Conservation (phyloP, 2,113 vertebrate genomes). For the Pholis gunnellus region DNA sequence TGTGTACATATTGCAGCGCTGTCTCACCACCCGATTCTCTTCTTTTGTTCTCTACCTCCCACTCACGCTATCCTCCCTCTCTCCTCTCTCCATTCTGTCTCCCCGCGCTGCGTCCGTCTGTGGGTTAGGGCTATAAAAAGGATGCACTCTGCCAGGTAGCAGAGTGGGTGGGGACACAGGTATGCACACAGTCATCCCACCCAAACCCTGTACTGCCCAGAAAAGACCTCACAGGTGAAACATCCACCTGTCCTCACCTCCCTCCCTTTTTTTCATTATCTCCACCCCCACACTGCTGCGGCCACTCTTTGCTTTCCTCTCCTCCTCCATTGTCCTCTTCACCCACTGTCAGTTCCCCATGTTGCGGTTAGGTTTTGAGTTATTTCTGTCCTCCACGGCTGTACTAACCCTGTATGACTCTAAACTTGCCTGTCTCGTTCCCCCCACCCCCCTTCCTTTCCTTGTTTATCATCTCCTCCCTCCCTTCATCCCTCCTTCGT, state of each 20-base stretch:
- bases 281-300: slow-evolving; percentile 1
- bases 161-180: slow-evolving; percentile 4
- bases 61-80: slow-evolving; percentile 12
- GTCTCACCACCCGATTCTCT: slow-evolving; percentile 15
- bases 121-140: slow-evolving; percentile 49
- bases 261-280: not conserved
- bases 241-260: not conserved
- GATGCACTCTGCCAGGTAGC: slow-evolving; percentile 35
- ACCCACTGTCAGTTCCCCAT: not conserved
- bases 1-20: slow-evolving; percentile 28
- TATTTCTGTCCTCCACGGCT: not conserved
- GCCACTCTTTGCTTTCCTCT: slow-evolving; percentile 2
- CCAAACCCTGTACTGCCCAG: slow-evolving; percentile 4
- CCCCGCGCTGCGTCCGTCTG: slow-evolving; percentile 21
- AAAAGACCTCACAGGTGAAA: slow-evolving; percentile 17
- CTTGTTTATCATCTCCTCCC: not conserved
- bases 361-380: not conserved
- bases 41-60: slow-evolving; percentile 29
- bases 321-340: slow-evolving; percentile 6
- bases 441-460: too few species aligned
- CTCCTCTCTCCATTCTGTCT: slow-evolving; percentile 18
- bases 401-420: not conserved
- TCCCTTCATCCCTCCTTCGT: not conserved
- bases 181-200: slow-evolving; percentile 23
- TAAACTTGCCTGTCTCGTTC: slow-evolving; percentile 7